Base-by-base conservation (phyloP, 2,888 invertebrate species). In the Netelia fuscicornis region DNA sequence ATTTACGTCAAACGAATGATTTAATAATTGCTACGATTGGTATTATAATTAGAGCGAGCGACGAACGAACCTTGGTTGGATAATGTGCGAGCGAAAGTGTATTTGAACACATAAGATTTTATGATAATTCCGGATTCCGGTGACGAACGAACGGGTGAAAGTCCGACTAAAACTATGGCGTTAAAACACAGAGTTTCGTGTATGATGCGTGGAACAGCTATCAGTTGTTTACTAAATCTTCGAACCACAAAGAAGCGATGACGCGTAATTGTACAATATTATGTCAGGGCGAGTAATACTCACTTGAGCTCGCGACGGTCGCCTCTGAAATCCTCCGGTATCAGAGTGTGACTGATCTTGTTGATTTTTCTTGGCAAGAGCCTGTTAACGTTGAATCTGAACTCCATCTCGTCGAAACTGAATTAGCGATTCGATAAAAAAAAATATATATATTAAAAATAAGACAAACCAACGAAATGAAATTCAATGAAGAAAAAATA, bases 311-410 rank as follows among this genome's bases (percentile, higher is more conserved):
- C 93, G 9, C 93, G 90, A 17, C 93, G 91, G 88, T 93, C 92
- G 25, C 93, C 93, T 75, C 90, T 90, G 78, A 93, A 93, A 76
- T 92, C 91, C 81, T 93, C 93, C 13, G 93, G 92, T 70, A 93
- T 86, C 42, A 93, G 90, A 44, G 90, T 92, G 56, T 93, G 92
- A 64, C 92, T 92, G 86, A 93, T 91, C 90, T 93, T 93, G 90
- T 93, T 93, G 87, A 93, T 93, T 86, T 91, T 91, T 86, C 90
- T 91, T 17, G 93, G 93, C 77, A 93, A 85, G 44, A 93, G 89
- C 85, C 90, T 92, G 86, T 93, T 93, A 60, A 93, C 89, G 88
- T 92, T 92, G 89, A 93, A 93, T 86, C 91, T 92, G 88, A 93
- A 93, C 89, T 93, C 93, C 93, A 93, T 93, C 64, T 86, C 81